A percentile compares a stretch with the other conserved stretches of the same genome.
Evolutionary conservation across 1,140 invertebrate species (phyloP).

Genomic region (Lasaia peninsularis): DNA sequence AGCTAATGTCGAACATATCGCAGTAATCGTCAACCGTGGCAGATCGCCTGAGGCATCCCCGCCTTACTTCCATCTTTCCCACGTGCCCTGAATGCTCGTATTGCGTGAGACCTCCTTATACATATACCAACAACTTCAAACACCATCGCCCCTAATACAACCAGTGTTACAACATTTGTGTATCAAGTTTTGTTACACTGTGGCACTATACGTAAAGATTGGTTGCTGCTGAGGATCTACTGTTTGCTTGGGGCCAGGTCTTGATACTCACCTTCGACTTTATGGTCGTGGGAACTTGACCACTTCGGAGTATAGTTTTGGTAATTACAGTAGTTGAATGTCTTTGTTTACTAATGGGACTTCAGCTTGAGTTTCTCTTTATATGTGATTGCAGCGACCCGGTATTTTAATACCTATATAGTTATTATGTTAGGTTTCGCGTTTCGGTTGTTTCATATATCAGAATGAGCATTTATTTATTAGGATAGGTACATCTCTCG

Average conservation of each 20-base stretch:
- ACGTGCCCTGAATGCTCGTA: conserved; percentile 70
- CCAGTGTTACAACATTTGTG: conserved; percentile 34
- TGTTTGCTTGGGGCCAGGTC: conserved; percentile 69
- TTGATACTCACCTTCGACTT: conserved; percentile 62
- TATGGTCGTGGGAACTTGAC: conserved; percentile 64
- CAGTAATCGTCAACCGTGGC: conserved; percentile 70
- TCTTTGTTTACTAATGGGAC: conserved; percentile 16
- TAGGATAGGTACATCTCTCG: no score
- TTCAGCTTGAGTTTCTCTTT: no score
- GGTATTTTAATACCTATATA: no score
- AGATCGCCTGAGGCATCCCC: conserved; percentile 56
- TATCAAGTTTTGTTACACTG: conserved; percentile 31
- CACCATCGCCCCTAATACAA: conserved; percentile 16
- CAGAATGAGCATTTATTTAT: no score
- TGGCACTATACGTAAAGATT: conserved; percentile 38
- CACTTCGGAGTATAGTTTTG: conserved; percentile 29
- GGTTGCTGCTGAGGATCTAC: conserved; percentile 69
- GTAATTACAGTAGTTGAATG: conserved; percentile 26
- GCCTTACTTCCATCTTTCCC: conserved; percentile 60
- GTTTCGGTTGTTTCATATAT: no score
- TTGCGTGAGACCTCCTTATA: conserved; percentile 63
- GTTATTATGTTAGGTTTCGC: no score
- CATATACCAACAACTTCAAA: background rate
- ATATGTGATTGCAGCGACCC: no score
- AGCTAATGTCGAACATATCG: conserved; percentile 70